These are phyloP conservation scores for Mormyrus iriodes DNA, from an alignment of 2,113 vertebrate species.

Conservation along the genomic window DNA sequence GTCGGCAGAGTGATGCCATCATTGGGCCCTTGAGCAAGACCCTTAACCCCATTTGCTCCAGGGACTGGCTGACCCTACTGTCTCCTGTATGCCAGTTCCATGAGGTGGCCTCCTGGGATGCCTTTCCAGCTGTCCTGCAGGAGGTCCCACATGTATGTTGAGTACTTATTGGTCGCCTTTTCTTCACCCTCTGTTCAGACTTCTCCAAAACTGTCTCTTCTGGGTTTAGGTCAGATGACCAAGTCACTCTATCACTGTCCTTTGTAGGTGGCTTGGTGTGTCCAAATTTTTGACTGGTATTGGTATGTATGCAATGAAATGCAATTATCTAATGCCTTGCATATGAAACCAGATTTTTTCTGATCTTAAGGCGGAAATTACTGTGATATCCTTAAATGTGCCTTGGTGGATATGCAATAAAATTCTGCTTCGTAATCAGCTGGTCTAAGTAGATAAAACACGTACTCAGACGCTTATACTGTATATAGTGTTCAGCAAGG, in stretches of 20 bases:
- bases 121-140: not conserved
- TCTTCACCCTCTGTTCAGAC: not conserved
- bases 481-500: not conserved
- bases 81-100: not conserved
- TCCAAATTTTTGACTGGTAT: not conserved
- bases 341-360: not conserved
- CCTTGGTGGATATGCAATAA: not conserved
- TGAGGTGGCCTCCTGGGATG: not conserved
- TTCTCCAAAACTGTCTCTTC: not conserved
- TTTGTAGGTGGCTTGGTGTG: not conserved
- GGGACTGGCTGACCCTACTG: not conserved
- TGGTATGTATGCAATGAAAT: not conserved
- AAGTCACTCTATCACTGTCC: not conserved
- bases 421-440: not conserved
- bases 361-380: slow-evolving; percentile 32
- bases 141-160: not conserved
- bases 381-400: slow-evolving; percentile 12
- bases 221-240: not conserved
- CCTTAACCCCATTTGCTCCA: not conserved
- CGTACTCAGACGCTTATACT: not conserved
- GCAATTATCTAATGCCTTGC: not conserved
- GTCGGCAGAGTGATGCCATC: not conserved
- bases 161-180: not conserved
- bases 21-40: not conserved
- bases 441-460: not conserved